Evolutionary conservation across 2,888 invertebrate species (phyloP).

Genomic region (Acrobasis suavella): DNA sequence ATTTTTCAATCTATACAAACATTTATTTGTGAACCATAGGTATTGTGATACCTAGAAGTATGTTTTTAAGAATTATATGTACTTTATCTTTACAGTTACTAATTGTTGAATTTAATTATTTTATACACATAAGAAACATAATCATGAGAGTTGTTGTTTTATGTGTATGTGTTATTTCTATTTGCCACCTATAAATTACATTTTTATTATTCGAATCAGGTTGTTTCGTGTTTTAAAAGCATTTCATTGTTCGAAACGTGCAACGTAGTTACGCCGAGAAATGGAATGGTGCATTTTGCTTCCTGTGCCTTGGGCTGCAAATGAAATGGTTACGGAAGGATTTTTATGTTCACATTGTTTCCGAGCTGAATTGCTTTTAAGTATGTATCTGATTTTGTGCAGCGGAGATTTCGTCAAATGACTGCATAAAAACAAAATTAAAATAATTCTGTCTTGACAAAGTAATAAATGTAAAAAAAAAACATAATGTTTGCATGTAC

Average conservation of each 20-base stretch:
- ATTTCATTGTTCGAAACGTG: conserved; percentile 76
- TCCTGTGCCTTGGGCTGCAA: conserved; percentile 72
- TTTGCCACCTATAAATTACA: conserved; percentile 45
- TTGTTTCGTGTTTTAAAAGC: conserved; percentile 78
- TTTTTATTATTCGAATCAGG: conserved; percentile 65
- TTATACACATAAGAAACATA: neutral
- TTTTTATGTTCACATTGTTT: conserved; percentile 59
- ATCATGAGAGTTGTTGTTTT: neutral
- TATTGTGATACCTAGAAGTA: too few relatives aligned
- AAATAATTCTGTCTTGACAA: neutral
- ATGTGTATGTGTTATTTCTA: neutral
- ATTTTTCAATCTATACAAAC: too few relatives aligned
- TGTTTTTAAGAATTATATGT: too few relatives aligned
- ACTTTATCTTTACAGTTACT: too few relatives aligned
- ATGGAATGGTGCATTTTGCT: conserved; percentile 73
- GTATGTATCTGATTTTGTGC: conserved; percentile 30
- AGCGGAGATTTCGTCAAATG: conserved; percentile 11
- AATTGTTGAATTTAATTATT: neutral
- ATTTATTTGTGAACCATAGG: too few relatives aligned
- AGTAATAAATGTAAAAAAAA: neutral
- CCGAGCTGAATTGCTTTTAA: conserved; percentile 40
- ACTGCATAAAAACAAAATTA: neutral
- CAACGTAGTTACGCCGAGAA: conserved; percentile 71
- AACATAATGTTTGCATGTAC: too few relatives aligned
- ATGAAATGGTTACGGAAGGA: conserved; percentile 65